Evolutionary conservation across 2,113 vertebrate species (phyloP), one percentile per base, ranked within the genome.

Genomic region (Dasyornis broadbenti): DNA sequence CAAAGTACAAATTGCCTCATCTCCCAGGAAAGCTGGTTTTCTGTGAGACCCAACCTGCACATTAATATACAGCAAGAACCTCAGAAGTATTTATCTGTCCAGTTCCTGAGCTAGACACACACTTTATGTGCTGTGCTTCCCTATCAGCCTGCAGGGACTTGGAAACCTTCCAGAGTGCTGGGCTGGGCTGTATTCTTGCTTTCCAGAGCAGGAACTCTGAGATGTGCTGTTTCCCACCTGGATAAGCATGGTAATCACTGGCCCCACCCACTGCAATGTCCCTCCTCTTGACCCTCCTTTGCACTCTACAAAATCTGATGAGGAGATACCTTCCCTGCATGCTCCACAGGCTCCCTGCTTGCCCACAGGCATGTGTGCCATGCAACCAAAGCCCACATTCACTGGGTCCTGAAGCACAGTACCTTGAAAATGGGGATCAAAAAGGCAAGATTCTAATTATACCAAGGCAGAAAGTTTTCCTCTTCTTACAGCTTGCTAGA

Each of bases 251-350:
- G 49, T 4, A 5, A 19, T 27, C 47, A 10, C 31, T 61, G 42
- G 42, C 7, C 44, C n/a, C 35, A 40, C n/a, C 12, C 42, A 50
- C 64, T 78, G 61, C 63, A 39, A 17, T 4, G 23, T 52, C 4
- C 21, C 27, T 6, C 0, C 8, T 53, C 37, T 23, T 0, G 0
- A 40, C 35, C 31, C 31, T 68, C 22, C 31, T 42, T 40, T 42
- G 30, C 22, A 31, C 10, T 42, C 26, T 54, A 6, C 68, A 80
- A 72, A 81, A 40, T 13, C 22, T 30, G 45, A 15, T 3, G 23
- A 50, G 47, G 60, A 56, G 31, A 31, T 22, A 3, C 16, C 33
- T 64, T 86, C 33, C 26, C 31, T 42, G 3, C 19, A 9, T 1
- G 11, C 21, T 14, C 63, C 9, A 4, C 35, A 50, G 59, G 16